These are phyloP conservation scores for Oxyteleia sp. DNA, from an alignment of 2,888 invertebrate species.

Conservation along the genomic window DNA sequence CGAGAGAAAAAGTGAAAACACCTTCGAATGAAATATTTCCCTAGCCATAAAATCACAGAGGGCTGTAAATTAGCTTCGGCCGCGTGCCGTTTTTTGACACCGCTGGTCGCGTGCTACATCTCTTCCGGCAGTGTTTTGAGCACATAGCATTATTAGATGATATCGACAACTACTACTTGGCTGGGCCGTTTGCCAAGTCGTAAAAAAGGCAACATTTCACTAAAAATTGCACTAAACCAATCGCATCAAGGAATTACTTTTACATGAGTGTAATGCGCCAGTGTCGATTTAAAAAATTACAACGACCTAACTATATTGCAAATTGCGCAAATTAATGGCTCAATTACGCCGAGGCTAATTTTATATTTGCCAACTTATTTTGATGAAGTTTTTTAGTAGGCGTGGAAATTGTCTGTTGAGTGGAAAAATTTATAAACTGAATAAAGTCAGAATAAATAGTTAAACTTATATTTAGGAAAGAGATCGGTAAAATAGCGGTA, in stretches of 20 bases:
- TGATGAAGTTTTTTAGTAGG: too few relatives aligned
- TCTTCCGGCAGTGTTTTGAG: conserved; percentile 46
- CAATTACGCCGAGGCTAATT: too few relatives aligned
- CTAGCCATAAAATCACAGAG: conserved; percentile 22
- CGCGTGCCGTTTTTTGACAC: conserved; percentile 36
- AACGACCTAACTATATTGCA: too few relatives aligned
- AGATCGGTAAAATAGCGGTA: too few relatives aligned
- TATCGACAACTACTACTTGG: conserved; percentile 48
- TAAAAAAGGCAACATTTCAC: conserved; percentile 56
- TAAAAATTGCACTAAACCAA: conserved; percentile 43
- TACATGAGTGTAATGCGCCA: conserved; percentile 13
- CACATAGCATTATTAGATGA: conserved; percentile 53
- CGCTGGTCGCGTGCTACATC: conserved; percentile 44
- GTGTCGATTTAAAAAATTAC: conserved; percentile 10
- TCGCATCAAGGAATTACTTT: conserved; percentile 34
- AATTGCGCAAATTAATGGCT: too few relatives aligned
- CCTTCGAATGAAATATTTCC: conserved; percentile 29
- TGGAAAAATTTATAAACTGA: too few relatives aligned
- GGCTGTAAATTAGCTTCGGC: conserved; percentile 20
- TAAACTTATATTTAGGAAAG: too few relatives aligned
- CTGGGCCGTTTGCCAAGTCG: conserved; percentile 57
- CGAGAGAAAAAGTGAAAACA: background rate
- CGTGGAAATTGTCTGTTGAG: too few relatives aligned
- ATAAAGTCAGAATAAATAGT: too few relatives aligned
- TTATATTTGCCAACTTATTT: too few relatives aligned